These are phyloP conservation scores for Helostoma temminkii DNA, from an alignment of 2,797 vertebrate species.

Conservation along the genomic window DNA sequence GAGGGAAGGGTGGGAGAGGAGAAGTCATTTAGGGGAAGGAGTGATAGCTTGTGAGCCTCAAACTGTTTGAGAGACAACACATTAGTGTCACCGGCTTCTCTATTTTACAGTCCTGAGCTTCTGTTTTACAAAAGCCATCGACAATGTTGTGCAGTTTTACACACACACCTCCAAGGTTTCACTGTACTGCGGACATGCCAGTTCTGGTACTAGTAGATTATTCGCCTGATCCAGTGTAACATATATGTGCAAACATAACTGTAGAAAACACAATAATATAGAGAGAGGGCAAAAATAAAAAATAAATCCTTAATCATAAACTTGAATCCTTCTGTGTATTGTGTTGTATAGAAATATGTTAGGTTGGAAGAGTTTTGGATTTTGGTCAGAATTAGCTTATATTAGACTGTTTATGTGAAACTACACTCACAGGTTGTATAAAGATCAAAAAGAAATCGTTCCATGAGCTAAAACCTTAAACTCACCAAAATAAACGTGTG, in stretches of 20 bases:
- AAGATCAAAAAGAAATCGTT: slow-evolving; percentile 32
- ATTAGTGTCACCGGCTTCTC: neutral
- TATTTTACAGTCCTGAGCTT: neutral
- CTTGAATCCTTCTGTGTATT: neutral
- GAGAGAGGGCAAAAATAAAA: neutral
- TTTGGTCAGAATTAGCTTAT: slow-evolving; percentile 5
- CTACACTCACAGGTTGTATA: slow-evolving; percentile 41
- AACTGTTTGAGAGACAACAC: slow-evolving; percentile 23
- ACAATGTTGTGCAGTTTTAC: neutral
- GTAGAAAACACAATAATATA: neutral
- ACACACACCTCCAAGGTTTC: neutral
- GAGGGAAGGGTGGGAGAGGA: slow-evolving; percentile 13
- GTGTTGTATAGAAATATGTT: neutral
- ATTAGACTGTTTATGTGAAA: neutral
- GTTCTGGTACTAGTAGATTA: neutral
- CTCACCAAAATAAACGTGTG: neutral
- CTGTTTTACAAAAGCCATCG: neutral
- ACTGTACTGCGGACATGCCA: neutral
- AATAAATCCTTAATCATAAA: neutral
- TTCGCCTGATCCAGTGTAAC: neutral
- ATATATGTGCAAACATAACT: neutral
- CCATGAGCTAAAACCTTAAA: slow-evolving; percentile 38
- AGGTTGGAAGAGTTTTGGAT: slow-evolving; percentile 8
- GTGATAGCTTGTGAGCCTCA: slow-evolving; percentile 30
- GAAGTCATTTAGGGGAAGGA: slow-evolving; percentile 41